Evolutionary conservation across 1,140 invertebrate species (phyloP).

Genomic region (Eriosoma lanigerum): DNA sequence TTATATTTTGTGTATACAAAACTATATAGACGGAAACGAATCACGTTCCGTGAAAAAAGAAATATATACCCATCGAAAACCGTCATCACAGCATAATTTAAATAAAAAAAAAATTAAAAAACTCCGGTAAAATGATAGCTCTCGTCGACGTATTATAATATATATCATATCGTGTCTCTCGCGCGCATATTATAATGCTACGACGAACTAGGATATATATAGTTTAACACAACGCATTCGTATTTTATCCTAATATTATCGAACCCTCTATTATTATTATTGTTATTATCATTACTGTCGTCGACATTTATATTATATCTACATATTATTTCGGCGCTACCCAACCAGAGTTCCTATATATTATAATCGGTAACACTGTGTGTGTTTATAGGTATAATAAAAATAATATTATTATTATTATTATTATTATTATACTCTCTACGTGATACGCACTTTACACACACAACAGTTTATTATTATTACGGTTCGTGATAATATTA

Average conservation of each 20-base stretch:
- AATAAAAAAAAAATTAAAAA: background rate
- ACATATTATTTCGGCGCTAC: conserved; percentile 22
- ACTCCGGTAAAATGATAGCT: background rate
- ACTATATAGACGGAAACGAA: conserved; percentile 5
- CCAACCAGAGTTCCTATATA: conserved; percentile 48
- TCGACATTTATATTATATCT: background rate
- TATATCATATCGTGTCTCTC: background rate
- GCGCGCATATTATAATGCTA: background rate
- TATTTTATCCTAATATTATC: background rate
- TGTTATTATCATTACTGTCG: background rate
- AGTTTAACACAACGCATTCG: background rate
- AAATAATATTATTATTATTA: too few relatives aligned
- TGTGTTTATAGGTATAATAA: background rate
- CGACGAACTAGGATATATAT: background rate
- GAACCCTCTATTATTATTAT: background rate
- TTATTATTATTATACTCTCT: too few relatives aligned
- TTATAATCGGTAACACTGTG: too few relatives aligned
- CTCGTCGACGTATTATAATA: too few relatives aligned
- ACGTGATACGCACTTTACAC: conserved; percentile 44
- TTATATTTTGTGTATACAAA: too few relatives aligned
- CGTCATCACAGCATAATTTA: conserved; percentile 17
- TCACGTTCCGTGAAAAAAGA: conserved; percentile 44
- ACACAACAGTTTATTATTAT: conserved; percentile 24
- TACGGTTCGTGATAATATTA: conserved; percentile 35
- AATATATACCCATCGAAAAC: background rate